A percentile compares a stretch with the other conserved stretches of the same genome.
phyloP scores from a whole-genome alignment of 2,888 invertebrate species.

The Andrena fulva region DNA sequence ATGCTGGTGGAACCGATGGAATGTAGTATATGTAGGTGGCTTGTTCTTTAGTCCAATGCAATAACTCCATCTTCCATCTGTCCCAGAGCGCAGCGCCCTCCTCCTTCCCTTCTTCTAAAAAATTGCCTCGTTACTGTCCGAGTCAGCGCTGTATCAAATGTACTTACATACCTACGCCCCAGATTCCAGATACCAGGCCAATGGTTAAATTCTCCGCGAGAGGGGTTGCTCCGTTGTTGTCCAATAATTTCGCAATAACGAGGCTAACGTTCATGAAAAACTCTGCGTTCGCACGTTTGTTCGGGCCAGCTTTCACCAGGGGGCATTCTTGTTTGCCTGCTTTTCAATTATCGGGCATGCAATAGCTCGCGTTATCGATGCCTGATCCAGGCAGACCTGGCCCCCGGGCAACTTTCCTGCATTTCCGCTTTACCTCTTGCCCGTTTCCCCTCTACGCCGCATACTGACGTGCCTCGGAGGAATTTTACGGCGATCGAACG shows the following conservation, averaged over 20 bases:
- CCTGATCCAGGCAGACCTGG: conserved; percentile 60
- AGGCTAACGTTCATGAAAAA: conserved; percentile 4
- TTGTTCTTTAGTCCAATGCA: no score
- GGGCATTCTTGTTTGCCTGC: conserved; percentile 54
- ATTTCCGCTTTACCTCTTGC: conserved; percentile 36
- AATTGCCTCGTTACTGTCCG: no score
- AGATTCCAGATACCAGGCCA: no score
- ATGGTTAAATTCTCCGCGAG: no score
- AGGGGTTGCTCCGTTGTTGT: not conserved
- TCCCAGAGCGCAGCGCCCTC: no score
- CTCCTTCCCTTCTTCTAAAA: no score
- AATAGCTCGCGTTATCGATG: conserved; percentile 58
- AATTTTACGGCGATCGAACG: conserved; percentile 59
- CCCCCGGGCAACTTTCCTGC: conserved; percentile 38
- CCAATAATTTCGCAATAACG: conserved; percentile 5
- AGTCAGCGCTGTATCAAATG: no score
- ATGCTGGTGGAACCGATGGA: no score
- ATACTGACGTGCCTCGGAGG: conserved; percentile 55
- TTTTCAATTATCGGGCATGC: conserved; percentile 67
- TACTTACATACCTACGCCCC: no score
- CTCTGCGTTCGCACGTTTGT: not conserved
- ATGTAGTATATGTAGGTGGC: no score
- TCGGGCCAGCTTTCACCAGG: not conserved
- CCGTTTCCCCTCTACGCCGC: conserved; percentile 27
- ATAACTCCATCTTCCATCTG: no score